Evolutionary conservation across 2,888 invertebrate genomes (phyloP), one percentile per base, ranked within the genome.

Genomic region (Thyatira batis): DNA sequence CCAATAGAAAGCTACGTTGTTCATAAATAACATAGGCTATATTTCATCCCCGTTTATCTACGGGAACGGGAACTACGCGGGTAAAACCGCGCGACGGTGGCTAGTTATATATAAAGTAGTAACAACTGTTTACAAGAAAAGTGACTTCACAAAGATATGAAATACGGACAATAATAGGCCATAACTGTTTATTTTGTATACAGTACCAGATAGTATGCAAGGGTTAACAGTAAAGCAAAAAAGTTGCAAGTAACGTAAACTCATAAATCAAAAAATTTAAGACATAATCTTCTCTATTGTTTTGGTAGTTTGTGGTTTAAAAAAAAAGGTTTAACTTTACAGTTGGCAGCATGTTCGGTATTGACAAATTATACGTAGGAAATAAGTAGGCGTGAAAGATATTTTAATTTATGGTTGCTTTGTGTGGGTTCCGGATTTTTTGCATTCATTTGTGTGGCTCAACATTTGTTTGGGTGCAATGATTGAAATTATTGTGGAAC

Each of bases 181-280:
- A 46, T 48, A 48, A 48, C 17, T 27, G 28, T 4, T 10, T 27
- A 6, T 28, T 28, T 52, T 52, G 39, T 43, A 11, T 55, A 5
- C 20, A 53, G 50, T 21, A 55, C 51, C 49, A 51, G 9, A 48
- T 20, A 48, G 20, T 48, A 48, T 48, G 48, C 27, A 48, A 27
- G 27, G 48, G 48, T 48, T 57, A 54, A 63, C 53, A 60, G 63
- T 61, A 55, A 60, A 23, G 48, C 53, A 46, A 45, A 53, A 50
- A 50, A 52, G 57, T 55, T 62, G 23, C 49, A 63, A 61, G 49
- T 70, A 76, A 76, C 77, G 72, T 75, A 55, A 55, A 57, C 51
- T 65, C 73, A 80, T 86, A 87, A 88, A 89, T 89, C 84, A 85
- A 74, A 71, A 58, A 60, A 70, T 65, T 66, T 67, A 76, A 84